These are phyloP conservation scores for Hydra vulgaris DNA, from an alignment of 30 jellyfish, hydroid and myxozoan genomes.

Conservation along the genomic window DNA sequence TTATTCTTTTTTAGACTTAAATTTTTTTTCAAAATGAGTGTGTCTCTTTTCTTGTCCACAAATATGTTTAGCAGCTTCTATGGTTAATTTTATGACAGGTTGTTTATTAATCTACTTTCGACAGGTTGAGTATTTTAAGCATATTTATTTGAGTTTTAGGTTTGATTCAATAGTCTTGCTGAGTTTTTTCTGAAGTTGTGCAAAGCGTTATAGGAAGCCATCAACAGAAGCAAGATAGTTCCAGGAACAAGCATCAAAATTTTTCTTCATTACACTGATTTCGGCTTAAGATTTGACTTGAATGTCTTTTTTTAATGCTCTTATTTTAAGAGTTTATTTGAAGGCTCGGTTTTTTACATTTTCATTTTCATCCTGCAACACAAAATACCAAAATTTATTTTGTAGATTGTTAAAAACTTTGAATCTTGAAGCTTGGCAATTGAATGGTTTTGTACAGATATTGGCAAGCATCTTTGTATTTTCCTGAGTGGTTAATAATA, in stretches of 20 bases:
- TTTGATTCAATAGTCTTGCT: no score
- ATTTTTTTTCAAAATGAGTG: no score
- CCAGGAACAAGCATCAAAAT: not conserved
- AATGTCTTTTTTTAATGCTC: not conserved
- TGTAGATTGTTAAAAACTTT: not conserved
- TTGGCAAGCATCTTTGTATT: not conserved
- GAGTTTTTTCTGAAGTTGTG: not conserved
- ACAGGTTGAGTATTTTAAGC: no score
- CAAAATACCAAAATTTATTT: not conserved
- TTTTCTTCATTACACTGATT: not conserved
- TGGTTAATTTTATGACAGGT: no score
- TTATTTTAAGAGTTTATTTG: no score
- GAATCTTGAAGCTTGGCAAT: not conserved
- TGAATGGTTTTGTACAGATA: not conserved
- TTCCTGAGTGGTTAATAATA: not conserved
- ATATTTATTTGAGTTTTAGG: no score
- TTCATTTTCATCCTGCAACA: not conserved
- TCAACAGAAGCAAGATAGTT: not conserved
- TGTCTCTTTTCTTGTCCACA: no score
- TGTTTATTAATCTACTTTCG: no score
- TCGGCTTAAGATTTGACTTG: not conserved
- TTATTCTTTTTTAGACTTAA: no score
- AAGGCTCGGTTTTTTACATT: not conserved
- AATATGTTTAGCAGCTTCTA: no score
- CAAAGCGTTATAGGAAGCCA: not conserved